phyloP scores from a whole-genome alignment of 1,140 invertebrate species.

The Drosophila auraria region DNA sequence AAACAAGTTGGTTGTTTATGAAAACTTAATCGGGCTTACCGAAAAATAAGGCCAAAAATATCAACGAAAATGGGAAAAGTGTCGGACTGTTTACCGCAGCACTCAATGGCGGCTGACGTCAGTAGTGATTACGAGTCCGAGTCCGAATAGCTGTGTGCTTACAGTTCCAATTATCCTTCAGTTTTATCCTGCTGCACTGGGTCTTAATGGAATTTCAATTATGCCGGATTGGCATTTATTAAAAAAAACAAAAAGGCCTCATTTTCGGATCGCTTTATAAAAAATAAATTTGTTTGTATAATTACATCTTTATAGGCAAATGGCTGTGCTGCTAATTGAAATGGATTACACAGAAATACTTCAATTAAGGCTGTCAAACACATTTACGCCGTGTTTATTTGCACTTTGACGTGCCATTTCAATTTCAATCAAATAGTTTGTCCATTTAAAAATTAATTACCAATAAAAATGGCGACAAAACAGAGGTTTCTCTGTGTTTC shows the following conservation, averaged over 20 bases:
- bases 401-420: neutral
- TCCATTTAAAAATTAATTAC: neutral
- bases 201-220: conserved; percentile 14
- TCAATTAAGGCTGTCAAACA: neutral
- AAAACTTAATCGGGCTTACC: conserved; percentile 35
- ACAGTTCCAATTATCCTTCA: conserved; percentile 2
- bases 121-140: conserved; percentile 7
- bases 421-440: neutral
- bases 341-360: neutral
- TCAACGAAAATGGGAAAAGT: conserved; percentile 10
- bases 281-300: neutral
- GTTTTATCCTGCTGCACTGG: conserved; percentile 2
- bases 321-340: neutral
- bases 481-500: neutral
- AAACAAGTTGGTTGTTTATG: conserved; percentile 17
- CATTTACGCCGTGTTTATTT: neutral
- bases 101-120: conserved; percentile 20
- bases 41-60: conserved; percentile 13
- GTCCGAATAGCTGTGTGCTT: no score
- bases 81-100: conserved; percentile 12
- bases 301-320: conserved; percentile 1
- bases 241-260: neutral
- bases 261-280: no score
- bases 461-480: neutral
- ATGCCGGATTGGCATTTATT: conserved; percentile 9